phyloP scores from a whole-genome alignment of 2,888 invertebrate genomes.

The Pristionchus arcanus region DNA sequence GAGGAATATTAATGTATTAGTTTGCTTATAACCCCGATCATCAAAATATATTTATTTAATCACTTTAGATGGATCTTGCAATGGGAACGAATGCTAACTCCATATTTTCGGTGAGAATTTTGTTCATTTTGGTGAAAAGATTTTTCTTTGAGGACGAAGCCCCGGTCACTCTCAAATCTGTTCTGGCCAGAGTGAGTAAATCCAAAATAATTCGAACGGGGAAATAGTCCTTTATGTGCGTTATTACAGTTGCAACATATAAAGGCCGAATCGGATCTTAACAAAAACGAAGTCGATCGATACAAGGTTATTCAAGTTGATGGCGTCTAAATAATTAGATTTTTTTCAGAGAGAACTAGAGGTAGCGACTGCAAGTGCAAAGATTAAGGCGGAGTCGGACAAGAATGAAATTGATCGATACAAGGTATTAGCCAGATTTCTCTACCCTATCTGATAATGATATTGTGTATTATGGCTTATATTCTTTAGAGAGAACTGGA shows the following conservation, averaged over 20 bases:
- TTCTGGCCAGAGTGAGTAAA: background rate
- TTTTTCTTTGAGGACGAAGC: background rate
- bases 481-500: no score
- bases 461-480: no score
- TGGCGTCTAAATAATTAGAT: background rate
- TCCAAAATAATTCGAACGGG: no score
- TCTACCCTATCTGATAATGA: no score
- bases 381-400: no score
- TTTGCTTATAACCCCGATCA: no score
- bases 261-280: background rate
- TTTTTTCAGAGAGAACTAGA: background rate
- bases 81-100: background rate
- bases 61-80: background rate
- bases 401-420: no score
- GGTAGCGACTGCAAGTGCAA: no score
- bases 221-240: no score
- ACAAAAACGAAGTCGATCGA: constrained; percentile 4
- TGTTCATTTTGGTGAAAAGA: no score
- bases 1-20: no score
- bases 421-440: no score
- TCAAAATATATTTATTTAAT: background rate
- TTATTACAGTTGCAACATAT: background rate
- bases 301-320: constrained; percentile 4
- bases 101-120: background rate
- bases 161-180: background rate